Evolutionary conservation across 2,113 vertebrate species (phyloP).

Genomic region (Crotalus viridis): DNA sequence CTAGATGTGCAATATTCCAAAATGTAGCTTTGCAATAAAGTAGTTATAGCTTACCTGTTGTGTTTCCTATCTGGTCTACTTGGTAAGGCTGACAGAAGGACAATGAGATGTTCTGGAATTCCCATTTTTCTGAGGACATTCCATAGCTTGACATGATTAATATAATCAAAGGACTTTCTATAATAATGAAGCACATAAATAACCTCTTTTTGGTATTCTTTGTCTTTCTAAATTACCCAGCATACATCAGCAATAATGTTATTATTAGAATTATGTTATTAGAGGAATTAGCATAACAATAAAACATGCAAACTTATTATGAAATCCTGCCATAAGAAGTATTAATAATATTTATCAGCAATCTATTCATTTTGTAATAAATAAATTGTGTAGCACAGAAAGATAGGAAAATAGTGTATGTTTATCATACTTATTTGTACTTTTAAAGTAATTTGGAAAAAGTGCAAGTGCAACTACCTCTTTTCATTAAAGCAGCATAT

Average conservation of each 20-base stretch:
- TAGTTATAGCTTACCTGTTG: background rate
- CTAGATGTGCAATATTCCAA: background rate
- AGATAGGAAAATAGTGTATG: background rate
- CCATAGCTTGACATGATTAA: background rate
- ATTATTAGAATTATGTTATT: background rate
- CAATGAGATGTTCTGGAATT: background rate
- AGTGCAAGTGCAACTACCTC: background rate
- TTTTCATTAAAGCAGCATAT: background rate
- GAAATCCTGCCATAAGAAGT: background rate
- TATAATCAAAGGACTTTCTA: background rate
- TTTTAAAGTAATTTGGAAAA: background rate
- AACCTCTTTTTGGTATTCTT: background rate
- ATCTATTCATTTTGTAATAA: background rate
- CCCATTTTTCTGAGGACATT: background rate
- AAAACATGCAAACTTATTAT: background rate
- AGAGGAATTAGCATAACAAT: background rate
- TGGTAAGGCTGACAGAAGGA: background rate
- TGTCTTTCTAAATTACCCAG: background rate
- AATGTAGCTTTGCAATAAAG: background rate
- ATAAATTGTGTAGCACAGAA: background rate
- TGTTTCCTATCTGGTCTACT: background rate
- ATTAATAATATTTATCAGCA: background rate
- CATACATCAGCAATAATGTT: background rate
- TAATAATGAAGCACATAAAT: background rate
- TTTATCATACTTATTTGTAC: background rate